These are phyloP conservation scores for Aphis craccivora DNA, from an alignment of 1,140 invertebrate genomes.

Conservation along the genomic window DNA sequence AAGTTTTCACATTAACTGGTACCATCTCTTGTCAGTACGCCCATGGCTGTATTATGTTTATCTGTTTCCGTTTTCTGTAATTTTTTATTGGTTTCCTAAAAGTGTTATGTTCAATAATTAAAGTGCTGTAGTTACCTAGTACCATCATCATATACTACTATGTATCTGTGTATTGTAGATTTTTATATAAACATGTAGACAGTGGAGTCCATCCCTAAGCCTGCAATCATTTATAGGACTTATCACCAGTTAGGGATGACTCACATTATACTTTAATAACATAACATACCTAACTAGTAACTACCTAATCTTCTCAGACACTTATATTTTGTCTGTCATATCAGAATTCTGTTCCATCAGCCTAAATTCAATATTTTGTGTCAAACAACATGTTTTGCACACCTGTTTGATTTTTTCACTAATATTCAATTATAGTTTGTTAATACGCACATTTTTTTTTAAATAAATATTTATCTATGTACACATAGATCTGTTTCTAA, in stretches of 20 bases:
- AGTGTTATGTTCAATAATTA: not conserved
- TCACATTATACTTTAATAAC: not conserved
- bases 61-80: not conserved
- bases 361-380: not conserved
- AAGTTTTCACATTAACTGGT: not conserved
- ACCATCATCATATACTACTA: not conserved
- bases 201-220: not conserved
- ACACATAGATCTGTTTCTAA: not conserved
- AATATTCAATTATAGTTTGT: not conserved
- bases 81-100: not conserved
- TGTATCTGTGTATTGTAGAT: not conserved
- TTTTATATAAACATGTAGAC: not conserved
- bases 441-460: not conserved
- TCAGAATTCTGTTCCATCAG: not conserved
- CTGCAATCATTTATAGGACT: not conserved
- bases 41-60: not conserved
- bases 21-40: not conserved
- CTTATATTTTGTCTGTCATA: not conserved
- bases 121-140: not conserved
- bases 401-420: conserved; percentile 1
- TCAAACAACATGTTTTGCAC: not conserved
- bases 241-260: not conserved
- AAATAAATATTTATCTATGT: not conserved
- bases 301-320: not conserved
- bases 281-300: not conserved